Conservation (phyloP, 2,113 vertebrate genomes). For the Macrotis lagotis region DNA sequence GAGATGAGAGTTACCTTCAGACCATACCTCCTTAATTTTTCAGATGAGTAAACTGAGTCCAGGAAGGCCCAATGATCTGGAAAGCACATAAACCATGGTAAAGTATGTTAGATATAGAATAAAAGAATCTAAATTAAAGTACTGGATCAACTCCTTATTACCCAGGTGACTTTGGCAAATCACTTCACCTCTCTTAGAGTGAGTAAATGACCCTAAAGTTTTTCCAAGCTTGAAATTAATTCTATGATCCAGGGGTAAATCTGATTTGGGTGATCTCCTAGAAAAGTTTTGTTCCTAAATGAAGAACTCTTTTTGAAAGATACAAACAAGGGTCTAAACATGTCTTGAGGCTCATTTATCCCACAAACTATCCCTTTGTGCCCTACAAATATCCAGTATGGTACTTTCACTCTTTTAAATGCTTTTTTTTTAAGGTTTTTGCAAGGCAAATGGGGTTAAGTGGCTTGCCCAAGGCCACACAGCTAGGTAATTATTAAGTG, state of each 20-base stretch:
- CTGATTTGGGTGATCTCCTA: neutral
- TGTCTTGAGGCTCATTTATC: neutral
- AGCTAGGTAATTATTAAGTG: no score
- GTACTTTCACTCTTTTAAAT: neutral
- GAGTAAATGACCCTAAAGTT: neutral
- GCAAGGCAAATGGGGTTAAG: no score
- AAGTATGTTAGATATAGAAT: neutral
- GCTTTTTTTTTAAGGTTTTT: no score
- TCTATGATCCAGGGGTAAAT: neutral
- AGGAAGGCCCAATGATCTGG: slow-evolving; percentile 7
- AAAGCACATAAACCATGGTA: neutral
- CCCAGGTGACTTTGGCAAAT: neutral
- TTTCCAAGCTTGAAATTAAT: neutral
- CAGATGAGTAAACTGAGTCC: slow-evolving; percentile 17
- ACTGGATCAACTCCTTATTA: neutral
- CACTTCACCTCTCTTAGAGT: neutral
- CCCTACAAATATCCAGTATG: neutral
- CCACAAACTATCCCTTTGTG: neutral
- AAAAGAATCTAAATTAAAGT: neutral
- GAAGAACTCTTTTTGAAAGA: neutral
- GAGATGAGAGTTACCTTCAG: slow-evolving; percentile 49
- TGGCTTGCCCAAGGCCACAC: no score
- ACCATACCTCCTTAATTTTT: slow-evolving; percentile 9
- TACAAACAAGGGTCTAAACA: neutral
- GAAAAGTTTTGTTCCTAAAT: neutral